Conservation (phyloP, 1,140 invertebrate genomes). For the Drosophila mayri region DNA sequence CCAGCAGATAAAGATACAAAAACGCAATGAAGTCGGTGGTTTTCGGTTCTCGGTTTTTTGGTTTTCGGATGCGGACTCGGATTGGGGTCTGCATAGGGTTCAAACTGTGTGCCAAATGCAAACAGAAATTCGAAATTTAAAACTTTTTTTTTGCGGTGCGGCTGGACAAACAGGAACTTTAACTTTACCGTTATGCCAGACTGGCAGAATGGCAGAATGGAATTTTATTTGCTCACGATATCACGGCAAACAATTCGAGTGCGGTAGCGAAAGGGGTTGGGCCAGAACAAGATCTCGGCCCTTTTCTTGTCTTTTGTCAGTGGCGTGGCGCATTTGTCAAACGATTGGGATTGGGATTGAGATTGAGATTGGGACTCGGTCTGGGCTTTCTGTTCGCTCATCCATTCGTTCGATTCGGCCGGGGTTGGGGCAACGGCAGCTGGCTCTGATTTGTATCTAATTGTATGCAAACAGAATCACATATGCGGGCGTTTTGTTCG, state of each 20-base stretch:
- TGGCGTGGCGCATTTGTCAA: slow-evolving; percentile 67
- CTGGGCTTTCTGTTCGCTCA: background rate
- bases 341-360: slow-evolving; percentile 54
- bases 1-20: slow-evolving; percentile 73
- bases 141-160: slow-evolving; percentile 62
- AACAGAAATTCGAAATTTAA: slow-evolving; percentile 76
- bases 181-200: slow-evolving; percentile 58
- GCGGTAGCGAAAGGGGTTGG: slow-evolving; percentile 4
- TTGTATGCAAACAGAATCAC: slow-evolving; percentile 77
- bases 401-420: slow-evolving; percentile 6
- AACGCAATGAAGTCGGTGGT: slow-evolving; percentile 70
- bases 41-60: slow-evolving; percentile 29
- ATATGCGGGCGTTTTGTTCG: slow-evolving; percentile 75
- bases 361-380: slow-evolving; percentile 39
- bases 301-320: slow-evolving; percentile 78
- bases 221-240: slow-evolving; percentile 52
- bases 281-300: slow-evolving; percentile 58
- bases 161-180: slow-evolving; percentile 63
- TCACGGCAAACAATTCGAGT: slow-evolving; percentile 26
- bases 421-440: slow-evolving; percentile 42
- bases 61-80: slow-evolving; percentile 15
- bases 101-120: slow-evolving; percentile 77
- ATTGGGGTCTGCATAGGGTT: slow-evolving; percentile 59
- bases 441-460: slow-evolving; percentile 81
- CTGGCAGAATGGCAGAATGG: slow-evolving; percentile 23